Percentiles rank a stretch among this genome's conserved stretches.
phyloP scores from a whole-genome alignment of 2,888 invertebrate genomes.

The Heteropelma amictum region DNA sequence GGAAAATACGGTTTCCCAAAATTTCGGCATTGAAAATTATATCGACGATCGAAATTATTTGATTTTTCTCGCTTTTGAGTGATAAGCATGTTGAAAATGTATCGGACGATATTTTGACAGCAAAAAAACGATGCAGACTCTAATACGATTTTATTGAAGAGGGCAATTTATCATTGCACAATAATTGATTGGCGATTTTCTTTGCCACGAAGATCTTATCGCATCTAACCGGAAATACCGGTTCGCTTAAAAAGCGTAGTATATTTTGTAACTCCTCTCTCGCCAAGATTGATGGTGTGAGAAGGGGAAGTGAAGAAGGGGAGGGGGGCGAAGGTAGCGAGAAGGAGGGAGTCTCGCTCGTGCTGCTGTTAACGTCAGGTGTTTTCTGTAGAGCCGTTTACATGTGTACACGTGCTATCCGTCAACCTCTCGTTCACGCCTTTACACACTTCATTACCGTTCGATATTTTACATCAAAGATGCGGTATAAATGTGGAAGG shows the following conservation, averaged over 20 bases:
- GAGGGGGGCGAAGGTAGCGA: neutral
- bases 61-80: too few species aligned
- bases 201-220: slow-evolving; percentile 21
- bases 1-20: too few species aligned
- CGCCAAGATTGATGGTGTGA: neutral
- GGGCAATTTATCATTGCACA: neutral
- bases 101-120: too few species aligned
- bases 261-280: slow-evolving; percentile 3
- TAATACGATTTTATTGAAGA: neutral
- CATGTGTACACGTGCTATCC: slow-evolving; percentile 19
- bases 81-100: too few species aligned
- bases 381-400: neutral
- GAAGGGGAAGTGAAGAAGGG: neutral
- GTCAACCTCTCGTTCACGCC: slow-evolving; percentile 33
- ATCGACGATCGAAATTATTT: too few species aligned
- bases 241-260: slow-evolving; percentile 3
- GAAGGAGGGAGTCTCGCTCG: slow-evolving; percentile 7
- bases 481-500: slow-evolving; percentile 1
- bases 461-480: slow-evolving; percentile 17
- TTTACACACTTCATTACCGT: slow-evolving; percentile 36
- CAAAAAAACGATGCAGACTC: too few species aligned
- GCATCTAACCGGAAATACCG: slow-evolving; percentile 26
- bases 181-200: slow-evolving; percentile 10
- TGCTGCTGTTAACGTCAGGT: slow-evolving; percentile 22
- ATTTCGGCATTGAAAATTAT: too few species aligned